Conservation (phyloP, 2,113 vertebrate species). For the Alectura lathami region DNA sequence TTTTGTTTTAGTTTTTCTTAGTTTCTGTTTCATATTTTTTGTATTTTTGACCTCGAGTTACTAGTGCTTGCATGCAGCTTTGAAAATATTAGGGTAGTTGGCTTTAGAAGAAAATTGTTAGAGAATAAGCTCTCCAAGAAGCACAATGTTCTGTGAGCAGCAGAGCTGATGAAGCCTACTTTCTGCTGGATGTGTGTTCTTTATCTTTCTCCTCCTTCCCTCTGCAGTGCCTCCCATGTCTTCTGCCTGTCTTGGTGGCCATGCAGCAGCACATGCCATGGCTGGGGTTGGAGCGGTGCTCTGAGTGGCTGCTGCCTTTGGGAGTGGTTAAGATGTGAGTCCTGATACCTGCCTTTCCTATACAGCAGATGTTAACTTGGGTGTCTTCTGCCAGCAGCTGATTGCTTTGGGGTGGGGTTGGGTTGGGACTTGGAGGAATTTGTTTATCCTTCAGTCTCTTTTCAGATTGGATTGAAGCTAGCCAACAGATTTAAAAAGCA, state of each 20-base stretch:
- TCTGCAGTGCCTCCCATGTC: constrained; percentile 47
- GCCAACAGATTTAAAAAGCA: not conserved
- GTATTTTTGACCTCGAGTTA: not conserved
- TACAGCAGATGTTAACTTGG: not conserved
- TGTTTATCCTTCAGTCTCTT: not conserved
- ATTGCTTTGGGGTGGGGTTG: not conserved
- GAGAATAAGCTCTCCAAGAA: not conserved
- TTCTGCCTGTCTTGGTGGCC: constrained; percentile 40
- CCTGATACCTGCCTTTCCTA: constrained; percentile 38
- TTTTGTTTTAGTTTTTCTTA: not conserved
- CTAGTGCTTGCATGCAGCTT: not conserved
- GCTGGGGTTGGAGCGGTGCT: constrained; percentile 45
- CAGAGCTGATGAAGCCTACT: not conserved
- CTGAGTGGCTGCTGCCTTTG: constrained; percentile 54
- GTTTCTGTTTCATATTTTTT: not conserved
- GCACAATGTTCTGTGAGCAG: not conserved
- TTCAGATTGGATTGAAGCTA: not conserved
- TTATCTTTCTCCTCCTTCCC: constrained; percentile 53
- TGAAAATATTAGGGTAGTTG: not conserved
- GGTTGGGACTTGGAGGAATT: not conserved
- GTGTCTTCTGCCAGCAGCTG: not conserved
- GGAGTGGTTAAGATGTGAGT: constrained; percentile 62
- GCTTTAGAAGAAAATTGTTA: not conserved
- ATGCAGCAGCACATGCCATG: constrained; percentile 31
- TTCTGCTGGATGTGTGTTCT: constrained; percentile 1